Evolutionary conservation across 2,888 invertebrate species (phyloP), one percentile per base, ranked within the genome.

Genomic region (Diarsia dahlii): DNA sequence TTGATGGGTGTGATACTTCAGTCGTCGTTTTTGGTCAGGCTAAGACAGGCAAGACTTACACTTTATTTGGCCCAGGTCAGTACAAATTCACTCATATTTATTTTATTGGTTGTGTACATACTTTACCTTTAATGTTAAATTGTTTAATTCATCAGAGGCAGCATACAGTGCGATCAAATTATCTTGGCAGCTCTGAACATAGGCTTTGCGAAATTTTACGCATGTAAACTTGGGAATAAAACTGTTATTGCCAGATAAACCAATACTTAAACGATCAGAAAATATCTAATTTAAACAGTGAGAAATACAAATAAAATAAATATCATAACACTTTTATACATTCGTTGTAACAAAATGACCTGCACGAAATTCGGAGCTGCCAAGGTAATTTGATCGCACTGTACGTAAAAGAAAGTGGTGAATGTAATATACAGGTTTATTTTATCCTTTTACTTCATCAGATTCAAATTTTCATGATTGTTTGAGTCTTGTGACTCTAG

Each of bases 1-100:
- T 98, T 68, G 98, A 98, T 93, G 98, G 98, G 34, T 98, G 98
- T 90, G 98, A 98, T 94, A 97, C 98, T n/a, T 98, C 98, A 2
- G 97, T 98, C 60, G 97, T 98, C 15, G 97, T 97, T 46, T 97
- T 97, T 89, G 98, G 98, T 0, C 98, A 98, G 91, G 94, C 95
- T 15, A 97, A 96, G 54, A 97, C 97, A 70, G 98, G 98, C 23
- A 98, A 98, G 94, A 98, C 97, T 3, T 98, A 98, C 89, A 98
- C 98, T 1, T 93, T 98, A 52, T 97, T 98, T 93, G 98, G 98
- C 0, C 97, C 98, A 87, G 98, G 98, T 87, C 96, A 97, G 69
- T 69, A 58, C 8, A 34, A 13, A 28, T 28, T n/a, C 64, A 79
- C 45, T 56, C 52, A 70, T 74, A 3, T 48, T 45, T 70, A 39